Evolutionary conservation across 2,113 vertebrate species (phyloP), one percentile per base, ranked within the genome.

Genomic region (Ictalurus furcatus): DNA sequence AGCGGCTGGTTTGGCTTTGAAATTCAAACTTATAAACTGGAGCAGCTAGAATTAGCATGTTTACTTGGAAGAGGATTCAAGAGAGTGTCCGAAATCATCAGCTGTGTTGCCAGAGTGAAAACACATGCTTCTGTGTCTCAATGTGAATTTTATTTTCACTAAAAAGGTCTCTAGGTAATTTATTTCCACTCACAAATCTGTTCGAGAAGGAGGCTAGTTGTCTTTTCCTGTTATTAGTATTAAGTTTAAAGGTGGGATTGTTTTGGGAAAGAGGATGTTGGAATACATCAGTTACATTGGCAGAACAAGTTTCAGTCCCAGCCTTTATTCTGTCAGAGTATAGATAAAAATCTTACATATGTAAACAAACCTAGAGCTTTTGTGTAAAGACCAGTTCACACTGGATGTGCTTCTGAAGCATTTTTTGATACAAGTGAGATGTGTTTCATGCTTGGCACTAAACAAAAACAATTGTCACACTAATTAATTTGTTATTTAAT

Each of bases 31-130:
- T 84, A 23, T 84, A 34, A 61, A 61, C 81, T 84, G 58, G 21
- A 84, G 58, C 58, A 28, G 81, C 81, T 63, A 40, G 34, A 63
- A 84, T 84, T 44, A 84, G 81, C 81, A 63, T 63, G 58, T 63
- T 63, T 40, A 63, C 81, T 28, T 63, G 5, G 81, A 84, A 84
- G 21, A 40, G 58, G 58, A 28, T 44, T 84, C 30, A 37, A 13
- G 34, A 83, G 21, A 37, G 81, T 83, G n/a, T 34, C 54, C 34
- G 56, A 2, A 59, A 61, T 61, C 58, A 40, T 61, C 81, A 61
- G 34, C n/a, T 54, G 59, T 58, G 52, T 59, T 34, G 79, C 30
- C 58, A 63, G 81, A 83, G 21, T 40, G 58, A 40, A 61, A 61
- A 61, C 56, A 56, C 48, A 34, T 83, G 30, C 21, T 40, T 59